Evolutionary conservation across 2,888 invertebrate genomes (phyloP).

Genomic region (Ditula angustiorana): DNA sequence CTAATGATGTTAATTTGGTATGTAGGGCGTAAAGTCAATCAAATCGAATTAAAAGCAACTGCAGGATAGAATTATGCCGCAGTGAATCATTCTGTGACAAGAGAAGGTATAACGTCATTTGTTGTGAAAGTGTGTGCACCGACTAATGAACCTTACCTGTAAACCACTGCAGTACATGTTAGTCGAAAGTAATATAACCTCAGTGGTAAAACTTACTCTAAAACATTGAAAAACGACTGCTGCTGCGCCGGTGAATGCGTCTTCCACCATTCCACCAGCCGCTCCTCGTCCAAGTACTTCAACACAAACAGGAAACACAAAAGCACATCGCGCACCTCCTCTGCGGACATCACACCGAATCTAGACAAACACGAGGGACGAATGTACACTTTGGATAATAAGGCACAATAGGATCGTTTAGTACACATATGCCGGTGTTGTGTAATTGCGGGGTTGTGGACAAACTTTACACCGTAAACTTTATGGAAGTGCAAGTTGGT

Average conservation of each 20-base stretch:
- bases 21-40: too few relatives aligned
- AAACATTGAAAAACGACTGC: slow-evolving; percentile 92
- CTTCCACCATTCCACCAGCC: slow-evolving; percentile 96
- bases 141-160: too few relatives aligned
- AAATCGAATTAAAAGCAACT: too few relatives aligned
- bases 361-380: slow-evolving; percentile 55
- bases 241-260: slow-evolving; percentile 93
- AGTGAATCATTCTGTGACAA: too few relatives aligned
- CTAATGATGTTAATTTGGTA: too few relatives aligned
- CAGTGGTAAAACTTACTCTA: slow-evolving; percentile 87
- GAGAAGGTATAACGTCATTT: too few relatives aligned
- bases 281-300: slow-evolving; percentile 95
- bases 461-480: neutral
- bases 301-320: slow-evolving; percentile 96
- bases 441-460: slow-evolving; percentile 8
- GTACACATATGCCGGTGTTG: slow-evolving; percentile 6
- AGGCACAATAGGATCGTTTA: neutral
- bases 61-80: too few relatives aligned
- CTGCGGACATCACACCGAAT: slow-evolving; percentile 84
- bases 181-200: neutral
- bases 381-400: slow-evolving; percentile 40
- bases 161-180: too few relatives aligned
- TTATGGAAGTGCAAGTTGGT: neutral
- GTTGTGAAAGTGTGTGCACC: too few relatives aligned
- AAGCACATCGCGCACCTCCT: slow-evolving; percentile 95